Conservation (phyloP, 2,113 vertebrate species). For the Isichthys henryi region DNA sequence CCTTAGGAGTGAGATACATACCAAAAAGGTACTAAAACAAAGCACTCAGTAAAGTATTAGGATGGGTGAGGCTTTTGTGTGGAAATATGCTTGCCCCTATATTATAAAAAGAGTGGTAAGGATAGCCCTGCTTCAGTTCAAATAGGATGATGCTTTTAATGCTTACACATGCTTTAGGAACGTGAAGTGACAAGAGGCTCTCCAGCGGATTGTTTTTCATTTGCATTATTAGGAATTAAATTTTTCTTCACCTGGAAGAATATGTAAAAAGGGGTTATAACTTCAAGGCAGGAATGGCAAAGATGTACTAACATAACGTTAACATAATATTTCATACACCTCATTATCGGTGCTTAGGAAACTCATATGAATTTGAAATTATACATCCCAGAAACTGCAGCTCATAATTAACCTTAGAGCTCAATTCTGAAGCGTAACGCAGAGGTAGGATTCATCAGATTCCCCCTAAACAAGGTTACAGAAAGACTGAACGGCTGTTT, state of each 20-base stretch:
- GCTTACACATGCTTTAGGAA: not conserved
- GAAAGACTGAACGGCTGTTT: not conserved
- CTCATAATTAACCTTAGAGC: not conserved
- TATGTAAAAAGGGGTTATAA: not conserved
- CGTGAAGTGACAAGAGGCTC: not conserved
- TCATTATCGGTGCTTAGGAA: not conserved
- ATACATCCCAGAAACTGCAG: not conserved
- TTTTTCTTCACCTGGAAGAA: not conserved
- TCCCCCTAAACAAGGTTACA: not conserved
- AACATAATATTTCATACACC: not conserved
- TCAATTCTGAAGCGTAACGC: not conserved
- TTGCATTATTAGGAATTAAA: not conserved
- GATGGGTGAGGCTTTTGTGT: constrained; percentile 17
- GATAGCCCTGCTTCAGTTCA: not conserved
- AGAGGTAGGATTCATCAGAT: not conserved
- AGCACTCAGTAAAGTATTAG: constrained; percentile 27
- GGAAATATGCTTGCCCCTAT: constrained; percentile 17
- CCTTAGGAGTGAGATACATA: not conserved
- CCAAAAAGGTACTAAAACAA: constrained; percentile 44
- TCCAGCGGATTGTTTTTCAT: not conserved
- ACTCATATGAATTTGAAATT: not conserved
- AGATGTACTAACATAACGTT: not conserved
- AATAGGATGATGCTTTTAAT: not conserved
- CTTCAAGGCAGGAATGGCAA: not conserved
- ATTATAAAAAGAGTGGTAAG: constrained; percentile 23